phyloP scores from a whole-genome alignment of 2,888 invertebrate genomes.

The Mesorhabditis sp. region DNA sequence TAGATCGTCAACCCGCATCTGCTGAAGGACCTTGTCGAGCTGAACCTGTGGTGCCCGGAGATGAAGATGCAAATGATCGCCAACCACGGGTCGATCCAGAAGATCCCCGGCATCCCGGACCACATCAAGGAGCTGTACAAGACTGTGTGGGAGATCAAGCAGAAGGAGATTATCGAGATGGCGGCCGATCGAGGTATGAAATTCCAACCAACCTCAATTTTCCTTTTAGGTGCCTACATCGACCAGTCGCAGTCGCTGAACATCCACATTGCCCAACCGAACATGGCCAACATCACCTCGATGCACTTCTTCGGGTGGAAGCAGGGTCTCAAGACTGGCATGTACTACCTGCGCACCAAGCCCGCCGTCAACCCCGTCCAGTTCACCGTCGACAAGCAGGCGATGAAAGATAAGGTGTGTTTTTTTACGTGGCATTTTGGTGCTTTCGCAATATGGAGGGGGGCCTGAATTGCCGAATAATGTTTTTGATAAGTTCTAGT shows the following conservation, averaged over 20 bases:
- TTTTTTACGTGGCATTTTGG: no score
- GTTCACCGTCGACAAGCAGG: conserved; percentile 89
- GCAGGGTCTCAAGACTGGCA: conserved; percentile 93
- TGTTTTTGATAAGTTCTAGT: background rate
- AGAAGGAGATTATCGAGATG: conserved; percentile 74
- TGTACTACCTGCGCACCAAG: conserved; percentile 95
- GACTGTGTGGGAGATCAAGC: conserved; percentile 68
- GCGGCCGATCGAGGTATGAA: conserved; percentile 30
- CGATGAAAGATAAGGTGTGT: conserved; percentile 22
- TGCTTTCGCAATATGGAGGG: no score
- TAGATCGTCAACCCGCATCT: conserved; percentile 88
- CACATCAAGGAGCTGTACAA: conserved; percentile 63
- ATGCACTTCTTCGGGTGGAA: conserved; percentile 99
- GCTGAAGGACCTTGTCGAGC: conserved; percentile 83
- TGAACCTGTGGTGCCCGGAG: conserved; percentile 85
- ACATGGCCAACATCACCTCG: conserved; percentile 85
- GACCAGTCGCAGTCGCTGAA: conserved; percentile 98
- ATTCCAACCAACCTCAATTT: background rate
- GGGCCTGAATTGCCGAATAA: background rate
- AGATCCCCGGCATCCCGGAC: conserved; percentile 51
- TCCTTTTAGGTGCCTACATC: conserved; percentile 78
- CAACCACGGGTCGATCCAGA: conserved; percentile 83
- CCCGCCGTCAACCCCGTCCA: conserved; percentile 94
- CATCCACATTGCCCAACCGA: conserved; percentile 90
- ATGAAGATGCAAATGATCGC: conserved; percentile 91